Base-by-base conservation (phyloP, 2,113 vertebrate genomes). In the Cottus gobio region DNA sequence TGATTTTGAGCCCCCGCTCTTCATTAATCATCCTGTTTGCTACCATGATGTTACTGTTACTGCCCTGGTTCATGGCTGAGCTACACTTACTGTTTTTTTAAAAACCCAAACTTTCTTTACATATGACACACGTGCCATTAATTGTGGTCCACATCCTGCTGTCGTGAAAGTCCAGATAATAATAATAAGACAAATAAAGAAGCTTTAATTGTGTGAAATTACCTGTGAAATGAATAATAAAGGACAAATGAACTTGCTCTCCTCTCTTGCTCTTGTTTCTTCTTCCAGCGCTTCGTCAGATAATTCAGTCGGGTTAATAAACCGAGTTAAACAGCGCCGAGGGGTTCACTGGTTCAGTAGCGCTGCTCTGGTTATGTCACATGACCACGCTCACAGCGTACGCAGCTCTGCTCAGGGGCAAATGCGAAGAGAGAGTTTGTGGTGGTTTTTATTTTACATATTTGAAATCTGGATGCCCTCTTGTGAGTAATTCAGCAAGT, bases 161-260 rank as follows among this genome's bases (percentile, higher is more conserved):
- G 11, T 89, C 42, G 77, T 82, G 75, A 61, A 75, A 88, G 74
- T 86, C 13, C 34, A 79, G 57, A 80, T 73, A 50, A 71, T 72
- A 71, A 75, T 69, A 71, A 75, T 12, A 57, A 57, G 26, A 28
- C 5, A 79, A 82, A 69, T 74, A 77, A 76, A 77, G 76, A 69
- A 75, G 31, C 58, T 85, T 72, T 86, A 85, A 91, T 75, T 89
- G 73, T 94, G 86, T 94, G 76, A 89, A 89, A 80, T 91, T 28
- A 91, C 81, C 73, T 93, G 91, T 95, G 85, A 91, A 90, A 85
- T 90, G 26, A 88, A 92, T 90, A 94, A 95, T 95, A 93, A 94
- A 95, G 82, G 75, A 91, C 71, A 83, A 81, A 71, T 88, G 69
- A 90, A 93, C 91, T 82, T 79, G 89, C 71, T 85, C 60, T 84